Evolutionary conservation across 1,140 invertebrate species (phyloP), one percentile per base, ranked within the genome.

Genomic region (Drosophila bocqueti): DNA sequence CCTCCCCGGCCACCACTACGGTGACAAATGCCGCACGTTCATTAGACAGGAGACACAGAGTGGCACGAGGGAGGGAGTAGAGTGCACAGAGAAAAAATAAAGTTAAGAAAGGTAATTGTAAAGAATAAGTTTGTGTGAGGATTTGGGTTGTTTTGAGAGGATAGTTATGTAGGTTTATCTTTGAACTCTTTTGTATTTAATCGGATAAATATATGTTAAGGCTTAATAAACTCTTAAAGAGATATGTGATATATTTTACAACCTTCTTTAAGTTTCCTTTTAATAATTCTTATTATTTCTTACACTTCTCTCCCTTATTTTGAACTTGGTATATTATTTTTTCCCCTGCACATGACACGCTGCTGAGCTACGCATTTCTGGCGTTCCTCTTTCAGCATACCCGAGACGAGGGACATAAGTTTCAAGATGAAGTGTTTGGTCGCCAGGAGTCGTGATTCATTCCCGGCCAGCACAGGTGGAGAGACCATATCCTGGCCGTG

Each of bases 1-100:
- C 36, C 34, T 45, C 31, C 15, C 13, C 9, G 21, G 31, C n/a
- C 34, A 16, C 43, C 60, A 31, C 46, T 21, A 18, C 46, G 38
- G 71, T 74, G 71, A 74, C 71, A 74, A 74, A 74, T 73, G 71
- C 68, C 45, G 31, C 71, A 73, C 68, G 71, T 73, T 73, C 71
- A 73, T 73, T 61, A 74, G 67, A 42, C 55, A 29, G 21, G 40
- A 21, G 36, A 47, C 26, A 4, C 7, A 16, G 26, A 29, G 18
- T 16, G 54, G 54, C 29, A 52, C 15, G 0, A 29, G 34, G 9
- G 2, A 2, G 26, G 26, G 6, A n/a, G 18, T 0, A 11, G 34
- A 34, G n/a, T 55, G 11, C 63, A 71, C 49, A 24, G 67, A 31
- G 16, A 45, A n/a, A 55, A 54, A 26, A n/a, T 2, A 18, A 7